Conservation (phyloP, 1,140 invertebrate genomes). For the Conopomorpha cramerella region DNA sequence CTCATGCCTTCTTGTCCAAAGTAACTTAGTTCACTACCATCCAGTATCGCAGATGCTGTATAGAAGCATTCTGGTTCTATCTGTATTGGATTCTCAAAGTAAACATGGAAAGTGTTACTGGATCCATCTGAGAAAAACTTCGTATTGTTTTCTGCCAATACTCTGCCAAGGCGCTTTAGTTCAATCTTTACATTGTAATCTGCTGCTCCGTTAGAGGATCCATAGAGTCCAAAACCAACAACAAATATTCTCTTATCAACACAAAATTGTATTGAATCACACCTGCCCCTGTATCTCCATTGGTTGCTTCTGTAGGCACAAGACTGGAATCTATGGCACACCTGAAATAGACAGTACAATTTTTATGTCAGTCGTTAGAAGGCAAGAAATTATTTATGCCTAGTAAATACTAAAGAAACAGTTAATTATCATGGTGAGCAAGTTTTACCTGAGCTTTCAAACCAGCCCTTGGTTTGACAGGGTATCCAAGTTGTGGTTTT, state of each 20-base stretch:
- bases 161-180: conserved; percentile 81
- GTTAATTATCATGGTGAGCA: too few species aligned
- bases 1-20: conserved; percentile 95
- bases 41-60: conserved; percentile 86
- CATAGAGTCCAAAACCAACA: conserved; percentile 90
- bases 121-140: conserved; percentile 94
- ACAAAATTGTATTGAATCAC: conserved; percentile 91
- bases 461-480: conserved; percentile 79
- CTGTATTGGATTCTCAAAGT: conserved; percentile 90
- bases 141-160: conserved; percentile 86
- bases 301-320: conserved; percentile 96
- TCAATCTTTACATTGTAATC: conserved; percentile 92
- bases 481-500: conserved; percentile 83
- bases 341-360: conserved; percentile 58
- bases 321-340: conserved; percentile 93
- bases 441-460: conserved; percentile 80
- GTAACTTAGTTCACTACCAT: conserved; percentile 90
- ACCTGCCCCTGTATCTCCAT: conserved; percentile 89
- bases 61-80: conserved; percentile 91
- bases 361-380: conserved; percentile 2
- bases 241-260: conserved; percentile 92
- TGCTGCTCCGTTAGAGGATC: conserved; percentile 88
- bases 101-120: conserved; percentile 91
- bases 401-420: too few species aligned
- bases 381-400: too few species aligned